Base-by-base conservation (phyloP, 2,113 vertebrate species). In the Cololabis saira region DNA sequence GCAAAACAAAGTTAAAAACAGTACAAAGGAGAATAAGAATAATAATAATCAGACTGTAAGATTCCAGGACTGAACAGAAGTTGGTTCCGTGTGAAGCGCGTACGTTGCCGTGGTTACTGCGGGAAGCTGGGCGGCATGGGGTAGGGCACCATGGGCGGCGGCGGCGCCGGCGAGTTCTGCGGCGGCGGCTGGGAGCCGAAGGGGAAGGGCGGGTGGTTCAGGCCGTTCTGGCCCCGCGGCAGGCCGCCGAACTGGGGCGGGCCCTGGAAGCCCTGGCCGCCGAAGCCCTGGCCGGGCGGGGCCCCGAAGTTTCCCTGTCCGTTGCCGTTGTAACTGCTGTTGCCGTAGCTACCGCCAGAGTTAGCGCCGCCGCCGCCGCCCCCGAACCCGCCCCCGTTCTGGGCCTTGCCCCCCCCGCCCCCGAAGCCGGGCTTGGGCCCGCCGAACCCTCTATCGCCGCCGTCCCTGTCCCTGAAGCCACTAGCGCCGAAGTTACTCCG, bases 401-500 rank as follows among this genome's bases (percentile, higher is more conserved):
- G 96, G 64, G 93, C 89, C 91, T 98, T 90, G 47, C 24, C n/a
- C n/a, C n/a, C n/a, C n/a, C n/a, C 95, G 72, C 94, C 94, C 80
- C 95, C 95, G n/a, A 96, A 97, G 89, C 94, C 94, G 91, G 94
- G 94, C 89, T 97, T 98, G 18, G 94, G 86, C 47, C 96, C 94
- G 72, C 88, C 86, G 61, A 96, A 99, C 74, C 92, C 96, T 89
- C 97, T 92, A 82, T 98, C 96, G 73, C n/a, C n/a, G n/a, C 92
- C 91, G 82, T 97, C 96, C 93, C 95, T 95, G 88, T 97, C 96
- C 94, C 97, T 97, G 92, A 94, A 98, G 76, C 93, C 95, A 91
- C 93, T 92, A 91, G 95, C 95, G 10, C 89, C 89, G 69, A 87
- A 90, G 55, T 42, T 81, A 92, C 95, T 95, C 93, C 97, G 96